Conservation (phyloP, 2,888 invertebrate species). For the Strigamia maritima region DNA sequence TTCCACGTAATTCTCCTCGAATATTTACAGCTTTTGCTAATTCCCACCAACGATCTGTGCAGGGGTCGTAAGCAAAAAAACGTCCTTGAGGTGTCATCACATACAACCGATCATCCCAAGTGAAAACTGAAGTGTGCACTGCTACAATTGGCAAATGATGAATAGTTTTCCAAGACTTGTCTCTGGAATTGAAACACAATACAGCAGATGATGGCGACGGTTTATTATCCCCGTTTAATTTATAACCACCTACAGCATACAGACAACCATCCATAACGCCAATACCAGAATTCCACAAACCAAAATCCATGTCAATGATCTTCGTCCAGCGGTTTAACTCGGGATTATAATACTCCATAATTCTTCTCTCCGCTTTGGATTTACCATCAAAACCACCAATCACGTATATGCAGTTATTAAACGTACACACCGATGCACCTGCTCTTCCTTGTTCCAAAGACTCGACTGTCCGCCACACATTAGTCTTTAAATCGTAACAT, state of each 20-base stretch:
- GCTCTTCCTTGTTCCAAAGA: slow-evolving; percentile 26
- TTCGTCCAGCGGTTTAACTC: slow-evolving; percentile 34
- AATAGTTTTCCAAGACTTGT: slow-evolving; percentile 35
- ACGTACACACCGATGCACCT: not conserved
- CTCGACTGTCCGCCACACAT: slow-evolving; percentile 8
- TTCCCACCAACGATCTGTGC: slow-evolving; percentile 36
- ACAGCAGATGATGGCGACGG: slow-evolving; percentile 2
- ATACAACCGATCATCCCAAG: slow-evolving; percentile 37
- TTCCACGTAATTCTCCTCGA: slow-evolving; percentile 32
- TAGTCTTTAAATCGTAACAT: slow-evolving; percentile 20
- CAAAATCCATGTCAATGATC: slow-evolving; percentile 36
- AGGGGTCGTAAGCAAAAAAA: slow-evolving; percentile 35
- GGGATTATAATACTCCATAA: slow-evolving; percentile 36
- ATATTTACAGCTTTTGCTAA: slow-evolving; percentile 26
- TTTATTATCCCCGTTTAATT: slow-evolving; percentile 30
- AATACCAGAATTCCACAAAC: slow-evolving; percentile 38
- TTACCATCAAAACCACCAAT: slow-evolving; percentile 37
- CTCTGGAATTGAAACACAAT: slow-evolving; percentile 35
- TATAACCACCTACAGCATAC: slow-evolving; percentile 34
- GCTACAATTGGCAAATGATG: slow-evolving; percentile 35
- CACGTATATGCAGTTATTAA: slow-evolving; percentile 25
- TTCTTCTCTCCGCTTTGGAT: slow-evolving; percentile 24
- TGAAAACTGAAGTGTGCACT: slow-evolving; percentile 35
- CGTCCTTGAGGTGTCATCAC: slow-evolving; percentile 38
- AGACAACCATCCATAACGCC: slow-evolving; percentile 37